A percentile compares a stretch with the other conserved stretches of the same genome.
These are phyloP conservation scores for Eurystomus glaucurus DNA, from an alignment of 2,797 vertebrate species.

Conservation along the genomic window DNA sequence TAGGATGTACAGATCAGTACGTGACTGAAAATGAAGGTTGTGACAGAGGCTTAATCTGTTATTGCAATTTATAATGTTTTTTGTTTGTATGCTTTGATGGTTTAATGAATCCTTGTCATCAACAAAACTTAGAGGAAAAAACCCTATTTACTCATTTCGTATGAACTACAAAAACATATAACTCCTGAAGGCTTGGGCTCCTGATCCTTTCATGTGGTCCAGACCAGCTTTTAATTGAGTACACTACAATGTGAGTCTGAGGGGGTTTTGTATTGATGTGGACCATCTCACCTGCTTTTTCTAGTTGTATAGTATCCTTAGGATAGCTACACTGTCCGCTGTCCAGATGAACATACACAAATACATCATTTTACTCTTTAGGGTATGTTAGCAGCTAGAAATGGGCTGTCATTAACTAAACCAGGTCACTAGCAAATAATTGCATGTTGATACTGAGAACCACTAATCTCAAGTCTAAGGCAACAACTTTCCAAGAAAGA, in stretches of 20 bases:
- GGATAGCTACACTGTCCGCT: not conserved
- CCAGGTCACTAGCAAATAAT: not conserved
- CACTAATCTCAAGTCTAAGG: not conserved
- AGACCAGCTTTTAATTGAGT: not conserved
- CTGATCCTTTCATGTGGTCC: not conserved
- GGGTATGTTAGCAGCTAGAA: not conserved
- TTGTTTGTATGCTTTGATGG: not conserved
- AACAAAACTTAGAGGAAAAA: not conserved
- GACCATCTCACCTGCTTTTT: not conserved
- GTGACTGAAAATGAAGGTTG: not conserved
- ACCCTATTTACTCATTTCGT: not conserved
- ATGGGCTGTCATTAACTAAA: not conserved
- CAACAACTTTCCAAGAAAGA: not conserved
- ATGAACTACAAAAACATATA: not conserved
- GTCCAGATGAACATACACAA: not conserved
- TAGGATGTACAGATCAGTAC: not conserved
- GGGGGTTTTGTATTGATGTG: not conserved
- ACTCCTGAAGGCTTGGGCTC: not conserved
- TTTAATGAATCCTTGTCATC: not conserved
- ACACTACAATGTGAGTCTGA: too few relatives aligned
- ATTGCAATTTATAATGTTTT: not conserved
- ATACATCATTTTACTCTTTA: not conserved
- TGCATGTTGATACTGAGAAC: not conserved
- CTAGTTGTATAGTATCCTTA: not conserved
- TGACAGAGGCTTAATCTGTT: not conserved